Conservation (phyloP, 2,888 invertebrate species). For the Netelia inedita region DNA sequence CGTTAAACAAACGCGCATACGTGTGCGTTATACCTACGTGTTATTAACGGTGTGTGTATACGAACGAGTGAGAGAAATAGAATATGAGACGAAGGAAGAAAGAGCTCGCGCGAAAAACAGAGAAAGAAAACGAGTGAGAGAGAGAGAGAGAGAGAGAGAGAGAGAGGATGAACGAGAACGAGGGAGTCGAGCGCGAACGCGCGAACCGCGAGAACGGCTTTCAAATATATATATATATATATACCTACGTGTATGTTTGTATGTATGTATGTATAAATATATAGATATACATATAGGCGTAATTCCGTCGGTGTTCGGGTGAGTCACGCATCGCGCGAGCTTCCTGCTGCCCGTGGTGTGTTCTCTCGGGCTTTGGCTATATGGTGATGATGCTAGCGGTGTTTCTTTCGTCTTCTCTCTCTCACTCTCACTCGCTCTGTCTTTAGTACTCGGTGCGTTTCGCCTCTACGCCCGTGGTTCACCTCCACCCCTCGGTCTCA, state of each 20-base stretch:
- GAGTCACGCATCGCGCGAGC: slow-evolving; percentile 85
- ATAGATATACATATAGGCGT: slow-evolving; percentile 61
- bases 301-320: slow-evolving; percentile 80
- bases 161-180: slow-evolving; percentile 43
- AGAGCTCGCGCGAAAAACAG: not conserved
- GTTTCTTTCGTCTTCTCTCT: slow-evolving; percentile 48
- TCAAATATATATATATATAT: slow-evolving; percentile 19
- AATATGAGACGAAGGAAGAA: slow-evolving; percentile 33
- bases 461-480: slow-evolving; percentile 65
- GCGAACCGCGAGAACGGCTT: slow-evolving; percentile 80
- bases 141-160: slow-evolving; percentile 25
- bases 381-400: slow-evolving; percentile 36
- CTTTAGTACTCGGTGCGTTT: slow-evolving; percentile 58
- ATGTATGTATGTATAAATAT: not conserved
- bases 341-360: slow-evolving; percentile 81
- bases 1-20: slow-evolving; percentile 37
- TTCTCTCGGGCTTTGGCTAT: slow-evolving; percentile 52
- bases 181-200: slow-evolving; percentile 76
- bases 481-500: slow-evolving; percentile 62
- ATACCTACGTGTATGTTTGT: not conserved
- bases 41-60: slow-evolving; percentile 30
- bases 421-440: slow-evolving; percentile 29
- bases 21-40: slow-evolving; percentile 38
- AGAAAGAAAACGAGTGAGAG: slow-evolving; percentile 22
- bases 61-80: slow-evolving; percentile 44